Evolutionary conservation across 1,140 invertebrate genomes (phyloP).

Genomic region (Pachyrhynchus sulphureomaculatus): DNA sequence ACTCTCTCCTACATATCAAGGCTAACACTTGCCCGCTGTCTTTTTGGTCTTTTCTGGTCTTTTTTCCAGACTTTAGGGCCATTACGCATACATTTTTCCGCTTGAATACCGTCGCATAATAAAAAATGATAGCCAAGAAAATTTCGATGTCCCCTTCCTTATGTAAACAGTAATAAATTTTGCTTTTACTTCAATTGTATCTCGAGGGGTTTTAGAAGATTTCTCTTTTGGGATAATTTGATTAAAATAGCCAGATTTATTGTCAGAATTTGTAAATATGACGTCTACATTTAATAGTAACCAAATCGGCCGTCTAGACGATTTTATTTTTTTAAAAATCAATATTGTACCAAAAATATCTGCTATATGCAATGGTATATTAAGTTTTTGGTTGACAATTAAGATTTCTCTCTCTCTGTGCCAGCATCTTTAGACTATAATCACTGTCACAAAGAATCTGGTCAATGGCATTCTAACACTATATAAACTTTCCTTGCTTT

Average conservation of each 20-base stretch:
- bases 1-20: conserved; percentile 30
- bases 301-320: too few species aligned
- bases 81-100: conserved; percentile 32
- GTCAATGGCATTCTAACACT: too few species aligned
- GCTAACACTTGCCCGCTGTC: conserved; percentile 27
- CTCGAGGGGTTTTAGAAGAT: background rate
- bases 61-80: conserved; percentile 26
- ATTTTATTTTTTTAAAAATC: too few species aligned
- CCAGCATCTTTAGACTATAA: too few species aligned
- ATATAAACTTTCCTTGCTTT: too few species aligned
- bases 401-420: too few species aligned
- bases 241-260: background rate
- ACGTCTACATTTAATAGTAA: too few species aligned
- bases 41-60: conserved; percentile 19
- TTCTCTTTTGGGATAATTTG: background rate
- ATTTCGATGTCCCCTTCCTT: conserved; percentile 11
- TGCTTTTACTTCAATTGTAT: background rate
- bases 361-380: too few species aligned
- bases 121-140: conserved; percentile 29
- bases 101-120: conserved; percentile 22
- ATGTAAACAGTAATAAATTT: conserved; percentile 15
- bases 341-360: too few species aligned
- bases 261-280: background rate
- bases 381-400: too few species aligned
- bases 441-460: too few species aligned